Evolutionary conservation across 2,888 invertebrate species (phyloP), one percentile per base, ranked within the genome.

Genomic region (Galerucella nymphaeae): DNA sequence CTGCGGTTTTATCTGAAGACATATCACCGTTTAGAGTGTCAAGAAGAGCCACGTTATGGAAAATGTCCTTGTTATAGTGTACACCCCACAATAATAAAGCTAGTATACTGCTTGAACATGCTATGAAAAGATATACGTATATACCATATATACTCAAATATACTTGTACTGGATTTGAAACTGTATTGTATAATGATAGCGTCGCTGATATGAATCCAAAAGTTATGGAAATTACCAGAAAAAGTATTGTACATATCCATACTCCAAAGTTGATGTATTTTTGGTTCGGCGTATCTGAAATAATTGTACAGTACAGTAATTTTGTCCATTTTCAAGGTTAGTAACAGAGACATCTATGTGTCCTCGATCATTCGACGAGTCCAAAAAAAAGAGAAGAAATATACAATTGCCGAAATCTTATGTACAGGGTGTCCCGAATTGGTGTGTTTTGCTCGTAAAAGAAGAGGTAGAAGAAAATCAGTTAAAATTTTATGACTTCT

Each of bases 81-180:
- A 82, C 79, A 4, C 87, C 87, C 88, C 88, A 89, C 42, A 88
- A 75, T 10, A 84, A 77, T 64, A 88, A 71, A 1, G 84, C 75
- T 20, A 87, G 20, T 6, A 86, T 66, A 16, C 81, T 78, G 45
- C 75, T 79, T 58, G 77, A 78, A 20, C 82, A 80, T 30, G 90
- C 90, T 41, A 89, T 79, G 5, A 85, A 86, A 81, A 91, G 91
- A 89, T 91, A 92, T 14, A 90, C 82, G 80, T 89, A 91, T 11
- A 92, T 85, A 2, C 91, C 91, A 71, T 87, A 86, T 58, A 90
- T 87, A 62, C 90, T 90, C 23, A 89, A 88, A 73, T 88, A 87
- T 2, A 88, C 87, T 83, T 91, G 89, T 5, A 90, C 87, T 1
- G 92, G 92, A 80, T 89, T 90, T 13, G 88, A 87, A 53, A 88